Percentiles rank a stretch among this genome's conserved stretches.
Conservation (phyloP, 2,888 invertebrate species). For the Augochlorella aurata region DNA sequence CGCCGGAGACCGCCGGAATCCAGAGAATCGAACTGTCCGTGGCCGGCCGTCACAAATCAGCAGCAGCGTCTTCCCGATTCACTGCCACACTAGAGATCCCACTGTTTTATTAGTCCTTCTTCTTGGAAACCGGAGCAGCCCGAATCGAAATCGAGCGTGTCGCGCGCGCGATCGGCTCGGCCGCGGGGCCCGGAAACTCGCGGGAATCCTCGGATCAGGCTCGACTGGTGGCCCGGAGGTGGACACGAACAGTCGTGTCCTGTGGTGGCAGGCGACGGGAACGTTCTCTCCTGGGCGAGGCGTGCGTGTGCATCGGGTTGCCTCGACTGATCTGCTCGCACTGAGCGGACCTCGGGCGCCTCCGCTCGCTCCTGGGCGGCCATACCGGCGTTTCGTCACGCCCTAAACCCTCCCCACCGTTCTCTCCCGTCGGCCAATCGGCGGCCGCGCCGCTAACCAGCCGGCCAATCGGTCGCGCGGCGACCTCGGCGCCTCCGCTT, state of each 20-base stretch:
- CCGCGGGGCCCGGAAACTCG: conserved; percentile 12
- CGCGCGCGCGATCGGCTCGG: not conserved
- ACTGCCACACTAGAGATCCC: not conserved
- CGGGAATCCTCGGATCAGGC: not conserved
- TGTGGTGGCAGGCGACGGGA: conserved; percentile 25
- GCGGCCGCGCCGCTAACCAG: conserved; percentile 57
- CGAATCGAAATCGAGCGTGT: not conserved
- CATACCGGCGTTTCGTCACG: conserved; percentile 75
- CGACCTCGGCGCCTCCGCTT: conserved; percentile 64
- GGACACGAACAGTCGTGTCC: not conserved
- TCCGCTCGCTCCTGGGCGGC: conserved; percentile 74
- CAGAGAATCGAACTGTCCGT: not conserved
- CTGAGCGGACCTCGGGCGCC: conserved; percentile 59
- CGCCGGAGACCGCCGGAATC: too few species aligned
- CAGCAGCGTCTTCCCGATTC: not conserved
- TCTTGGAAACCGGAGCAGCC: not conserved
- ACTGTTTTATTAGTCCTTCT: conserved; percentile 13
- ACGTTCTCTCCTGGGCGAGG: conserved; percentile 37
- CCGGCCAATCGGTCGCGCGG: conserved; percentile 51
- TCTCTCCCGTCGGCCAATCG: conserved; percentile 65
- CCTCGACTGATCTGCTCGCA: conserved; percentile 74
- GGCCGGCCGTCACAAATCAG: not conserved
- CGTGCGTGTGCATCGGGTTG: conserved; percentile 70
- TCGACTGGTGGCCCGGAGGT: not conserved
- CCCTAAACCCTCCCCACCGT: conserved; percentile 72